These are phyloP conservation scores for Euzetes globulus DNA, from an alignment of 2,888 invertebrate genomes.

Conservation along the genomic window DNA sequence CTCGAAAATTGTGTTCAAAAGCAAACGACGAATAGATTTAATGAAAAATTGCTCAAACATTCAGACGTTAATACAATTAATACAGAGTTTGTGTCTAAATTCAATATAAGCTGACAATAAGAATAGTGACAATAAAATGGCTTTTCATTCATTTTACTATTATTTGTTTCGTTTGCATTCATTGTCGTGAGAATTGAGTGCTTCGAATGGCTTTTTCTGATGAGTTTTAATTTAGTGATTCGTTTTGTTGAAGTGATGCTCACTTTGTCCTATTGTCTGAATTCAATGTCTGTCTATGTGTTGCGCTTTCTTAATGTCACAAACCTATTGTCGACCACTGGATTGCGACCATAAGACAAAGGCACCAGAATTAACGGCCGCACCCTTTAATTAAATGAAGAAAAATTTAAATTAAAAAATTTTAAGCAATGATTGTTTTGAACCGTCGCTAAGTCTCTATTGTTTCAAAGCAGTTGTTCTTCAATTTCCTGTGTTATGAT, in stretches of 20 bases:
- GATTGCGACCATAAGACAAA: background rate
- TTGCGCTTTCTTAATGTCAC: slow-evolving; percentile 14
- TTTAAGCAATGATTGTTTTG: background rate
- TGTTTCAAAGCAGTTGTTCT: slow-evolving; percentile 3
- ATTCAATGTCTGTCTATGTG: slow-evolving; percentile 6
- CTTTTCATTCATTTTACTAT: background rate
- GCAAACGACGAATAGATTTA: background rate
- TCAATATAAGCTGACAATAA: background rate
- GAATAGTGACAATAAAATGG: background rate
- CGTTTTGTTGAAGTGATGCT: slow-evolving; percentile 27
- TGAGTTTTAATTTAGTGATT: slow-evolving; percentile 18
- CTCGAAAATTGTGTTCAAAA: background rate
- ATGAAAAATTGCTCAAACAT: slow-evolving; percentile 13
- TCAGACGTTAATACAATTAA: background rate
- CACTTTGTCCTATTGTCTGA: slow-evolving; percentile 13
- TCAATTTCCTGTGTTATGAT: slow-evolving; percentile 15
- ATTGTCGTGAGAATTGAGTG: background rate
- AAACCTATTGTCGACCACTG: background rate
- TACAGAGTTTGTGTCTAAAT: background rate
- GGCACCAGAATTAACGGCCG: slow-evolving; percentile 8
- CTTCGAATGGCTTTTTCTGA: background rate
- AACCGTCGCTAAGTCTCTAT: background rate
- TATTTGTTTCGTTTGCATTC: background rate
- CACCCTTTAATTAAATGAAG: slow-evolving; percentile 15
- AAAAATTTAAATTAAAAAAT: slow-evolving; percentile 15